phyloP scores from a whole-genome alignment of 2,113 vertebrate genomes.

The Parus major region DNA sequence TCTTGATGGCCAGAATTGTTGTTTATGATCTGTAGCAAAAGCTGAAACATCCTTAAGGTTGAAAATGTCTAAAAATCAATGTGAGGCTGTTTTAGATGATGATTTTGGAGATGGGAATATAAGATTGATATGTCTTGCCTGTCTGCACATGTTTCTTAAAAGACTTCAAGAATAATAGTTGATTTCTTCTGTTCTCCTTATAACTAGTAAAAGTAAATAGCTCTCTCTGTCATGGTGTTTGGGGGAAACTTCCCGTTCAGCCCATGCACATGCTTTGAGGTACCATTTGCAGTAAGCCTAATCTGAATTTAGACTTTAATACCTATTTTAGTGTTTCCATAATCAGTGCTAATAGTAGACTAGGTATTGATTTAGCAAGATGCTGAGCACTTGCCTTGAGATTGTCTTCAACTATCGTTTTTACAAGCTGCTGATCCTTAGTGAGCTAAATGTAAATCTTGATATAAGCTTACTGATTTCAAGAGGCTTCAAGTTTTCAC shows the following conservation, averaged over 20 bases:
- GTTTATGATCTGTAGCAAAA: background rate
- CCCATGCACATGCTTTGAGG: background rate
- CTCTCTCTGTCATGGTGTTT: background rate
- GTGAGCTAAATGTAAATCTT: background rate
- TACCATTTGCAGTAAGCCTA: background rate
- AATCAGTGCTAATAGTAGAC: background rate
- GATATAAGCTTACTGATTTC: background rate
- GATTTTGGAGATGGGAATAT: background rate
- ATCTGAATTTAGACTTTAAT: background rate
- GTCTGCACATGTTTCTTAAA: background rate
- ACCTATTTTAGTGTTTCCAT: background rate
- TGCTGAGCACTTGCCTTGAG: background rate
- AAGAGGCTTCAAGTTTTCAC: background rate
- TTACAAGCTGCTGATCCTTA: background rate
- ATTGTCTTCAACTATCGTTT: background rate
- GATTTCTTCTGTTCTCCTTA: background rate
- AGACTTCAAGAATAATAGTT: background rate
- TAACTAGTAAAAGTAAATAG: background rate
- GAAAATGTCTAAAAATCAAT: background rate
- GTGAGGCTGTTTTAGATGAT: background rate
- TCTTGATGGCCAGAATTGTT: background rate
- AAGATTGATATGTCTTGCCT: background rate
- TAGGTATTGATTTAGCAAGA: background rate
- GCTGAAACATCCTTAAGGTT: background rate
- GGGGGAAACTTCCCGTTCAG: background rate